These are phyloP conservation scores for Melanerpes aurifrons DNA, from an alignment of 2,113 vertebrate genomes.

Conservation along the genomic window DNA sequence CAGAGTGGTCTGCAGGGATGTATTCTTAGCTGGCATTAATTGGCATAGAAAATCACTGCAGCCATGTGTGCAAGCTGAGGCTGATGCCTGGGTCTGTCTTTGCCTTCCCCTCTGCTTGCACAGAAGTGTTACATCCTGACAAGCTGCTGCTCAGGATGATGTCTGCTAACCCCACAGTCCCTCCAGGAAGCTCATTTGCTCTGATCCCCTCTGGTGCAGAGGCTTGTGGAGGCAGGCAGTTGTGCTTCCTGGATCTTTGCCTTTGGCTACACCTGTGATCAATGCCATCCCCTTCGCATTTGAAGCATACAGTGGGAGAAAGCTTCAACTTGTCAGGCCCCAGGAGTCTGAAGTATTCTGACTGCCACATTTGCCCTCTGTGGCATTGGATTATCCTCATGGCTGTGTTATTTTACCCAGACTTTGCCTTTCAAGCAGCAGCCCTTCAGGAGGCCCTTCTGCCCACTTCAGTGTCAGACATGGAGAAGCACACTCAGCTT, in stretches of 20 bases:
- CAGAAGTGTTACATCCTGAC: background rate
- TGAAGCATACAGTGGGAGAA: background rate
- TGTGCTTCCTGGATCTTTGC: conserved; percentile 9
- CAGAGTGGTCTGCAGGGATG: background rate
- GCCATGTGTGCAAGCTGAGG: background rate
- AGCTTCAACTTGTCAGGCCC: background rate
- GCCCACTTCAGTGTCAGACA: background rate
- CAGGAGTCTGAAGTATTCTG: background rate
- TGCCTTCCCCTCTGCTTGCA: background rate
- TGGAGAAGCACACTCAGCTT: background rate
- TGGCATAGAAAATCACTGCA: conserved; percentile 14
- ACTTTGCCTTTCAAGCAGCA: background rate
- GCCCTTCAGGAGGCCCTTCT: background rate
- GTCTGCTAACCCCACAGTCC: background rate
- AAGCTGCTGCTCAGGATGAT: conserved; percentile 10
- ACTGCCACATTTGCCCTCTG: background rate
- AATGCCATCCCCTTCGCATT: background rate
- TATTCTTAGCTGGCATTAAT: conserved; percentile 15
- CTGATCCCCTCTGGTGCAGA: background rate
- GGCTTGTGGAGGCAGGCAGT: background rate
- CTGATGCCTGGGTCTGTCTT: background rate
- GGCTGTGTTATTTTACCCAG: background rate
- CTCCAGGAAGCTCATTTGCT: background rate
- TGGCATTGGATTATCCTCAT: background rate
- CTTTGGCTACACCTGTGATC: conserved; percentile 22